Conservation (phyloP, 2,797 vertebrate species). For the Mionectes olivaceus region DNA sequence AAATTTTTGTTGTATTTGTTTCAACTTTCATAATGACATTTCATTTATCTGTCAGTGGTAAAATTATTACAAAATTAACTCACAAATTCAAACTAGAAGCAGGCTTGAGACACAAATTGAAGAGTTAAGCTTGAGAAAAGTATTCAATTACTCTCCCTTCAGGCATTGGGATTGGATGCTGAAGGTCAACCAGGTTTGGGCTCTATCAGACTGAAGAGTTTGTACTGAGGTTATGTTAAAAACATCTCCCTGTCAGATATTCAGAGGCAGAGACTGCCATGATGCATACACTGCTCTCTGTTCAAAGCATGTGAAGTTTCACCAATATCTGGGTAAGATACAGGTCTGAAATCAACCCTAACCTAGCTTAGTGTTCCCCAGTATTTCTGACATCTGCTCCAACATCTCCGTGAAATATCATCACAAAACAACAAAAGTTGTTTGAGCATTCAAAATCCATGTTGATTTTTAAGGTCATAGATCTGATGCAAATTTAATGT, state of each 20-base stretch:
- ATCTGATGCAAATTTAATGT: background rate
- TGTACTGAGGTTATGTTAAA: background rate
- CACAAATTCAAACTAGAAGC: background rate
- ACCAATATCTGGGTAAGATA: background rate
- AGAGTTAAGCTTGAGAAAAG: background rate
- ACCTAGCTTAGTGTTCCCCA: background rate
- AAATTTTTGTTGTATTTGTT: background rate
- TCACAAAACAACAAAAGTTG: background rate
- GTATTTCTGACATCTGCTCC: background rate
- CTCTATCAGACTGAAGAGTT: background rate
- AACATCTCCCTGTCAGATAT: background rate
- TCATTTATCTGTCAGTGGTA: background rate
- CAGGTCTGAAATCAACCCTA: background rate
- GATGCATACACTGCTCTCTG: background rate
- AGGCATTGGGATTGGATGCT: background rate
- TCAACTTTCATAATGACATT: background rate
- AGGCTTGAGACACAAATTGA: background rate
- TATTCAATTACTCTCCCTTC: background rate
- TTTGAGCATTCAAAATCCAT: background rate
- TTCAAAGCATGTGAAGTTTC: background rate
- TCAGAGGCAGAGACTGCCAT: background rate
- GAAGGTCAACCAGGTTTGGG: background rate
- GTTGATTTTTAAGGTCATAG: background rate
- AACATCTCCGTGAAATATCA: background rate
- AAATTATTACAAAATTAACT: constrained; percentile 23